Evolutionary conservation across 2,113 vertebrate genomes (phyloP).

Genomic region (Gallinago undulata): DNA sequence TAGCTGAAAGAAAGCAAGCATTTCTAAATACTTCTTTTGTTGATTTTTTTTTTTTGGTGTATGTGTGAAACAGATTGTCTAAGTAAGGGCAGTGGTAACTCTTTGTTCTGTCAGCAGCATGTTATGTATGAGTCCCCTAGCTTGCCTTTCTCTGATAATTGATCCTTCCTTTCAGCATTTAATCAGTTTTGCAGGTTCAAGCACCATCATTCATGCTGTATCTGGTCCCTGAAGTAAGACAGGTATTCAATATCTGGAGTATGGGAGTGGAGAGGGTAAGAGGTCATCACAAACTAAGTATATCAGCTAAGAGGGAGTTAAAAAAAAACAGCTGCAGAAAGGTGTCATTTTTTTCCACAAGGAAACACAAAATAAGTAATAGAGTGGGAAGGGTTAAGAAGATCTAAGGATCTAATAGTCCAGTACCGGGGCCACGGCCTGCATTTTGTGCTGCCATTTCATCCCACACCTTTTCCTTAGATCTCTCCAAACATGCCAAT

Average conservation of each 20-base stretch:
- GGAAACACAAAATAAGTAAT: neutral
- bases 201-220: neutral
- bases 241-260: neutral
- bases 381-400: neutral
- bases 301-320: neutral
- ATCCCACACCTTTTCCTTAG: neutral
- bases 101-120: neutral
- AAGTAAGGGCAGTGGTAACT: neutral
- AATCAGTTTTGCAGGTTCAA: slow-evolving; percentile 21
- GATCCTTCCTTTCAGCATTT: slow-evolving; percentile 7
- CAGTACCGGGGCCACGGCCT: neutral
- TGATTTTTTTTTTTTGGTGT: neutral
- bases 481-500: neutral
- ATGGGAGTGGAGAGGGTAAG: neutral
- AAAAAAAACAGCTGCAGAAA: neutral
- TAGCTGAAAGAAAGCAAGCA: neutral
- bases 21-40: neutral
- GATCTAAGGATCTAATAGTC: neutral
- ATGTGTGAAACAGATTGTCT: too few relatives aligned
- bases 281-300: neutral
- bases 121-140: neutral
- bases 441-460: neutral
- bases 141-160: neutral
- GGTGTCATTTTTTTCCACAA: neutral
- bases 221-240: neutral